Base-by-base conservation (phyloP, 1,140 invertebrate genomes). In the Tetraneura akinire region DNA sequence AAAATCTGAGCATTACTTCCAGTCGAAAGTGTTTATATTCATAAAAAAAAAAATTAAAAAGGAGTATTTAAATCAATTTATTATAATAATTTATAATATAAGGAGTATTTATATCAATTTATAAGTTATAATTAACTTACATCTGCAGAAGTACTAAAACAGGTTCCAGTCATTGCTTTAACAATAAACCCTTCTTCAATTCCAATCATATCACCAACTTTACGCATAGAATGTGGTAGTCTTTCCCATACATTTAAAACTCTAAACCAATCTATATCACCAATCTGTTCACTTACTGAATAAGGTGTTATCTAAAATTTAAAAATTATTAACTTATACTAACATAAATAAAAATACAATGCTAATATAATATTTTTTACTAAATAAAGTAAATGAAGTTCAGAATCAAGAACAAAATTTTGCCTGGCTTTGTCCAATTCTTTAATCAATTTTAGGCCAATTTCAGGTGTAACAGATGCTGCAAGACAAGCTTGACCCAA, bases 341-440 rank as follows among this genome's bases (percentile, higher is more conserved):
- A 45, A 53, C 11, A 78, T 49, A 55, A 23, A 42, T n/a, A 37
- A 71, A 74, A 2, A 42, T 53, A 23, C 23, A 42, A 11, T 23
- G 16, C n/a, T 60, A 29, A 51, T 47, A n/a, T 37, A 37, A 4
- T 49, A 8, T 26, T 26, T n/a, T n/a, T 55, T 83, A 96, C 94
- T 83, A 97, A 87, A 86, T 98, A 99, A 66, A 99, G 90, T 47
- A 98, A 89, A 86, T 99, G 98, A 0, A 99, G 88, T 84, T 99
- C 97, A 82, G 92, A 95, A 84, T 98, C 96, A 11, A 99, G 87
- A 0, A 96, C 95, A 85, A 99, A 93, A 83, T 92, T 94, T 83
- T 92, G 91, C 57, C 96, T 87, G 0, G 97, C 96, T 86, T 92
- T 93, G 84, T 96, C 91, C n/a, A 99, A 85, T 85, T 98, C 97